Base-by-base conservation (phyloP, 2,888 invertebrate species). In the Ashinkailepas kermadecensis region DNA sequence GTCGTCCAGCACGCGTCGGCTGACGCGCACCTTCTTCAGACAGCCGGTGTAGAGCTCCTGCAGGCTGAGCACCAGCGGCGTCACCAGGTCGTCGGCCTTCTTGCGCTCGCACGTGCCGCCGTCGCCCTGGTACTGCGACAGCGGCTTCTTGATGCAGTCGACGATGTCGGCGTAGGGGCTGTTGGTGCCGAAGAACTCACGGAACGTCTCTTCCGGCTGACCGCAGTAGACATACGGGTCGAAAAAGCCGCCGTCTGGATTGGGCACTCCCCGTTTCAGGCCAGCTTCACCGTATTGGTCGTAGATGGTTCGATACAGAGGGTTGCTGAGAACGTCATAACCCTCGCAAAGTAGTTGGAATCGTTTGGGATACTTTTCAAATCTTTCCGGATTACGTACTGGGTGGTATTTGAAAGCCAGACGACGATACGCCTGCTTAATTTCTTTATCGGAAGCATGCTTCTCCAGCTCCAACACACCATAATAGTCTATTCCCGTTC, bases 201-300 rank as follows among this genome's bases (percentile, higher is more conserved):
- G 88, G 85, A 86, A 94, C 0, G 94, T 94, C 84, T 89, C 88
- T 85, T 92, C 87, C 0, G 93, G 92, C 86, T 96, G 92, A 0
- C 94, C 95, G 86, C 96, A 95, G 88, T 93, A 96, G 78, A 91
- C 89, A 87, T 93, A 95, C 0, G 94, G 92, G 82, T 91, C 91
- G 84, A 93, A 91, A 87, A 90, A 93, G 13, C 65, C 81, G 83
- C 89, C 90, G 81, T 89, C 86, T 0, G 92, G 92, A 6, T 92
- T 90, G 9, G 93, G 92, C 0, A 95, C 91, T 0, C 95, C 95
- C 85, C 90, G 90, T 87, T 95, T 95, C 78, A 96, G 89, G 0
- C 95, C 95, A 85, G 93, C 93, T 87, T 95, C 95, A 0, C 96
- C 96, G 87, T 93, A 96, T 86, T 94, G 94, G 88, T 96, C 95